Evolutionary conservation across 2,797 vertebrate genomes (phyloP).

Genomic region (Spinibarbus caldwelli): DNA sequence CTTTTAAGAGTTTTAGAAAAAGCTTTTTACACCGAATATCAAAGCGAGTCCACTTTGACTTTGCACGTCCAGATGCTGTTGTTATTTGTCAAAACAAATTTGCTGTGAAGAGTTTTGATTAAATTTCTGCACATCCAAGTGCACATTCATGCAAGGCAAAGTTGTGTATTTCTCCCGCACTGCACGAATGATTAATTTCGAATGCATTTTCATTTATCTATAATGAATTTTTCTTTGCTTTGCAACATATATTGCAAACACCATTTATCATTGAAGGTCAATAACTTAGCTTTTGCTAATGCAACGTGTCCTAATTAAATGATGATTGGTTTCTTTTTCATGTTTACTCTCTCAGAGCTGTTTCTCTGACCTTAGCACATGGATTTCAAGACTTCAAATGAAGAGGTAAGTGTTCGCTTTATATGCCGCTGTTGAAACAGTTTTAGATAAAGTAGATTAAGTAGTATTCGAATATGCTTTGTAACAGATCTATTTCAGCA

Average conservation of each 20-base stretch:
- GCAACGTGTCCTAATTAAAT: neutral
- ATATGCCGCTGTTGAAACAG: neutral
- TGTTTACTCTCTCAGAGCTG: conserved; percentile 70
- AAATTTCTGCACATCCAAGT: conserved; percentile 3
- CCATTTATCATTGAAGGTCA: conserved; percentile 8
- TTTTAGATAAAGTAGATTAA: neutral
- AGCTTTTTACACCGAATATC: neutral
- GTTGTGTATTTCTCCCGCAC: neutral
- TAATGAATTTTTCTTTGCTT: neutral
- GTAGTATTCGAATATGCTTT: too few relatives aligned
- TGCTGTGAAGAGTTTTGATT: conserved; percentile 23
- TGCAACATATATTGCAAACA: neutral
- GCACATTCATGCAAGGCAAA: neutral
- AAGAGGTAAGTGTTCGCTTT: conserved; percentile 87
- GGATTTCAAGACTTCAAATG: conserved; percentile 99
- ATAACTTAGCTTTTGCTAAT: neutral
- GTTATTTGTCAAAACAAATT: conserved; percentile 17
- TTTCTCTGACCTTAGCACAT: conserved; percentile 94
- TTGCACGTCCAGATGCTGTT: neutral
- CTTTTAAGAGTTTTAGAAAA: conserved; percentile 4
- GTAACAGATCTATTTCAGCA: neutral
- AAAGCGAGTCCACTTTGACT: neutral
- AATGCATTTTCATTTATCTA: conserved; percentile 11
- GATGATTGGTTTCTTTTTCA: neutral
- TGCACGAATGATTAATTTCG: neutral